A percentile compares a stretch with the other conserved stretches of the same genome.
Conservation (phyloP, 2,113 vertebrate genomes). For the Ceyx margarethae region DNA sequence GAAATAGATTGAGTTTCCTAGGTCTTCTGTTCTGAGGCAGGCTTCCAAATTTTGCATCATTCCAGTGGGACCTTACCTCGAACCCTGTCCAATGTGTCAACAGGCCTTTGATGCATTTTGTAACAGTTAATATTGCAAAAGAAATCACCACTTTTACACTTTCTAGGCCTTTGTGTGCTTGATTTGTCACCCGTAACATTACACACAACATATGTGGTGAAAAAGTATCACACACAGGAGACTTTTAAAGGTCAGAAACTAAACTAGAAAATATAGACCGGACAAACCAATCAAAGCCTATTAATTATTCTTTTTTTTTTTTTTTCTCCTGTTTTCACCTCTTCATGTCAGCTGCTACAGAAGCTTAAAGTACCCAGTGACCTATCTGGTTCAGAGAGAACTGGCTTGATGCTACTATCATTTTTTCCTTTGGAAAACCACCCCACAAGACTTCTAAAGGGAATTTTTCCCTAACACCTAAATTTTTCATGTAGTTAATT, state of each 20-base stretch:
- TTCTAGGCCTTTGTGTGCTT: not conserved
- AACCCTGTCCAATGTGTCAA: not conserved
- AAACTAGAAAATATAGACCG: not conserved
- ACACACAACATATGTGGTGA: not conserved
- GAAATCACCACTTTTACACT: not conserved
- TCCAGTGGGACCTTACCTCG: not conserved
- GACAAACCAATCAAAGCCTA: constrained; percentile 22
- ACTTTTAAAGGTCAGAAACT: constrained; percentile 47
- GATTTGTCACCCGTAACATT: not conserved
- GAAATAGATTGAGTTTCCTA: constrained; percentile 12
- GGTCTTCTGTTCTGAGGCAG: not conserved
- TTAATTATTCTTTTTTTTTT: not conserved
- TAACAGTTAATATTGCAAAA: not conserved
- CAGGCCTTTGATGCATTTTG: not conserved
- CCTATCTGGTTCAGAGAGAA: not conserved
- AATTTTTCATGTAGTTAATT: constrained; percentile 40
- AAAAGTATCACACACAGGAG: not conserved
- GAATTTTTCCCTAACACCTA: not conserved
- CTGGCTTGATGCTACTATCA: not conserved
- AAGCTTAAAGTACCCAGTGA: not conserved
- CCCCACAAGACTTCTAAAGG: not conserved
- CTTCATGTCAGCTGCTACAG: not conserved
- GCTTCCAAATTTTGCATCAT: constrained; percentile 28
- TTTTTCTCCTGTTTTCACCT: not conserved
- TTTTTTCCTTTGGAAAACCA: not conserved